Evolutionary conservation across 2,797 vertebrate genomes (phyloP).

Genomic region (Hafferia zeledoni): DNA sequence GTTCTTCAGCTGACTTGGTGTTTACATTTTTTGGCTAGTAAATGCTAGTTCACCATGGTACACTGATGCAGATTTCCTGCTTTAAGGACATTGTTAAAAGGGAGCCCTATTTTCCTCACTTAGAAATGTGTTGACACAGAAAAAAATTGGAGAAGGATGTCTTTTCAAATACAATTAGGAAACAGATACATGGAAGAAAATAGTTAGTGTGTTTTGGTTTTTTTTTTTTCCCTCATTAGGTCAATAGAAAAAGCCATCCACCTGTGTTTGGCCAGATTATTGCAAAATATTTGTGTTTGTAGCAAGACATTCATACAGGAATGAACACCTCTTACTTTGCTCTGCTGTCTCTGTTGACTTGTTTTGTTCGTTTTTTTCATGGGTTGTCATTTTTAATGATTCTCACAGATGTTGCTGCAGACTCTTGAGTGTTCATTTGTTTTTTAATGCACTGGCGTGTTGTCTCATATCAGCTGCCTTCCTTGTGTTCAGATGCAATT

Average conservation of each 20-base stretch:
- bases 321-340: background rate
- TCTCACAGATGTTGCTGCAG: background rate
- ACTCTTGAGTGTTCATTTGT: background rate
- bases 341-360: background rate
- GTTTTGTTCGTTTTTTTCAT: background rate
- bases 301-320: rapidly evolving
- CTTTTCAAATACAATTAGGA: background rate
- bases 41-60: background rate
- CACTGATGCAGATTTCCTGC: background rate
- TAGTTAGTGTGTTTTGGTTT: background rate
- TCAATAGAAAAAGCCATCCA: background rate
- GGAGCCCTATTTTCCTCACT: background rate
- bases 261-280: background rate
- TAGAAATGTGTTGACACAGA: background rate
- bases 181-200: background rate
- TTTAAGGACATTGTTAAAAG: background rate
- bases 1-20: background rate
- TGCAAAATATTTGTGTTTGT: background rate
- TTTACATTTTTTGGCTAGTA: background rate
- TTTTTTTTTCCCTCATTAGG: background rate
- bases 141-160: background rate
- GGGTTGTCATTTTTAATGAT: background rate
- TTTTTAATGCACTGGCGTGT: background rate
- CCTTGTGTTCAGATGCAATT: background rate
- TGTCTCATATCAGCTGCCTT: background rate